Evolutionary conservation across 1,140 invertebrate species (phyloP), one percentile per base, ranked within the genome.

Genomic region (Psilanteris sp.): DNA sequence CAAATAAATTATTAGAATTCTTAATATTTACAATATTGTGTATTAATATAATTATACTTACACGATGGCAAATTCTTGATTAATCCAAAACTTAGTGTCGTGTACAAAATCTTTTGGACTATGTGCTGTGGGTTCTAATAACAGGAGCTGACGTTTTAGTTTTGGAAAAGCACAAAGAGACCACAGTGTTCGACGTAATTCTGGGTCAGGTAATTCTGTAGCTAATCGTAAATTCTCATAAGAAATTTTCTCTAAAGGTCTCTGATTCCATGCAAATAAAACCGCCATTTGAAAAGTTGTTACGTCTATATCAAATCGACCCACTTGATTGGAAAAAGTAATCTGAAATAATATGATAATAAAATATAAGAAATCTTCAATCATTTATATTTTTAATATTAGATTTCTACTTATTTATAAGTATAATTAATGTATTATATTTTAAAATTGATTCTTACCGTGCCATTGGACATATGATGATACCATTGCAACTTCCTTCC

Each of bases 211-310:
- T 64, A 99, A 89, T 89, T 99, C 97, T 1, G 98, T 99, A 2
- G 98, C 98, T 76, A 99, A 88, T 81, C 95, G 91, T 37, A 99
- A 90, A 90, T 97, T 98, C 89, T 99, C 98, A 82, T 98, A 98
- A 2, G 95, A 94, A 22, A 99, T 94, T 88, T 93, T 95, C 75
- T 99, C 98, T 59, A 92, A 84, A 16, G 95, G 94, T 78, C 98
- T 90, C 85, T 98, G 96, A 91, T 99, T 99, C 97, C 97, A 99
- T 4, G 96, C 96, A 90, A 99, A 99, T 10, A 99, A 89, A n/a
- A 99, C 97, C 50, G 97, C 97, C 97, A 99, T 98, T 93, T 99
- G 98, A 88, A 99, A 99, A 14, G 98, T 99, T 4, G 98, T 99
- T 1, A 99, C 97, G 86, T 99, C 98, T 61, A 99, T 90, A 89